Evolutionary conservation across 2,797 vertebrate genomes (phyloP), one percentile per base, ranked within the genome.

Genomic region (Numenius phaeopus): DNA sequence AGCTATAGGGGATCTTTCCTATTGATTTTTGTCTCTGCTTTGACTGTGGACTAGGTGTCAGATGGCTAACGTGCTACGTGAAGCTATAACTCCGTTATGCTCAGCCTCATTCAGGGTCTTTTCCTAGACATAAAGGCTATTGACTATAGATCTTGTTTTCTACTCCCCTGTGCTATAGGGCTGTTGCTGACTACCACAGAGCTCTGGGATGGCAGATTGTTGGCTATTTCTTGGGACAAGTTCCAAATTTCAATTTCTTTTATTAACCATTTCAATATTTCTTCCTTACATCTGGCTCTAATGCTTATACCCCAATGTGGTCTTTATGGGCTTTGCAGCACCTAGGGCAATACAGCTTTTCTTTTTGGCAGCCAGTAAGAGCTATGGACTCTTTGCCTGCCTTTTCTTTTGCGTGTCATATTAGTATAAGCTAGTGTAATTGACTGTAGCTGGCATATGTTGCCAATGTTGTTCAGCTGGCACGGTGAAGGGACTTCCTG

Each of bases 1-100:
- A 95, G 96, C 97, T 97, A 83, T 89, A 97, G 95, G 57, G 50
- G 3, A 3, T 39, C 83, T 95, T 90, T 98, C 79, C 75, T 91
- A 93, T 94, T 86, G 89, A 96, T 96, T 97, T 98, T 97, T 93
- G 62, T 97, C 96, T 98, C 92, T 50, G 92, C 89, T 96, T 95
- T 89, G 76, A 78, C 44, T 77, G 59, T 73, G 72, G 50, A 30
- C 72, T 49, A 58, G 72, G 42, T 92, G 55, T 94, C 82, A 83
- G 96, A 92, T 97, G 94, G 93, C 94, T 97, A 96, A 97, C 96
- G 86, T 96, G 79, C 95, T 97, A 96, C 69, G 65, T 86, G 97
- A 93, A 94, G 91, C 73, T 90, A 30, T 66, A 91, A 88, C 55
- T 50, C 72, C 66, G 21, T n/a, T 77, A 14, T 61, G 46, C 14